A percentile compares a stretch with the other conserved stretches of the same genome.
phyloP scores from a whole-genome alignment of 2,113 vertebrate species.

The Megalops atlanticus region DNA sequence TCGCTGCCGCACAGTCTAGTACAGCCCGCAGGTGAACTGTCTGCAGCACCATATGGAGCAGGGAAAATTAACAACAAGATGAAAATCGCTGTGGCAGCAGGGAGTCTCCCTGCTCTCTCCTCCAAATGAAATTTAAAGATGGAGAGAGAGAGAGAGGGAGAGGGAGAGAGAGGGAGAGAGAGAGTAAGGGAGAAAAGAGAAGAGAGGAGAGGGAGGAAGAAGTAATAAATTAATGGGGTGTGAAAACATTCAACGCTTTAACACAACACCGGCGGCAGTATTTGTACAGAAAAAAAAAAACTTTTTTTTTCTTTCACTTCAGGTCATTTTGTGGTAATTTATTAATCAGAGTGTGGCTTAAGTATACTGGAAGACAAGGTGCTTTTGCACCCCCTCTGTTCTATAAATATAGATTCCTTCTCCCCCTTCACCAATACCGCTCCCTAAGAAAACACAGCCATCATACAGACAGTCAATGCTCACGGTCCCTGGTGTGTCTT shows the following conservation, averaged over 20 bases:
- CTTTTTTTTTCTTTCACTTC: constrained; percentile 69
- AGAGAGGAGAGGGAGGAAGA: constrained; percentile 71
- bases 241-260: constrained; percentile 94
- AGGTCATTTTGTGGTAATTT: constrained; percentile 83
- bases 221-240: constrained; percentile 99
- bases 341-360: constrained; percentile 82
- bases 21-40: constrained; percentile 99
- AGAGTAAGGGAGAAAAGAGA: constrained; percentile 60
- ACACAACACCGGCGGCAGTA: constrained; percentile 94
- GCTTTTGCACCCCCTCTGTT: constrained; percentile 69
- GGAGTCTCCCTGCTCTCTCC: constrained; percentile 84
- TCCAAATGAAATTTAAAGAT: constrained; percentile 92
- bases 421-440: constrained; percentile 40
- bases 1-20: constrained; percentile 92
- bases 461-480: constrained; percentile 67
- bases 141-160: constrained; percentile 72
- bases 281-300: constrained; percentile 86
- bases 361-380: constrained; percentile 53
- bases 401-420: constrained; percentile 72
- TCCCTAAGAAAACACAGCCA: constrained; percentile 48
- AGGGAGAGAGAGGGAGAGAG: background rate
- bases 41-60: constrained; percentile 99
- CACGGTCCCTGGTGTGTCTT: constrained; percentile 71
- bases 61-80: constrained; percentile 99
- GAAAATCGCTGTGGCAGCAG: constrained; percentile 96